Evolutionary conservation across 2,888 invertebrate genomes (phyloP), one percentile per base, ranked within the genome.

Genomic region (Aporophyla nigra): DNA sequence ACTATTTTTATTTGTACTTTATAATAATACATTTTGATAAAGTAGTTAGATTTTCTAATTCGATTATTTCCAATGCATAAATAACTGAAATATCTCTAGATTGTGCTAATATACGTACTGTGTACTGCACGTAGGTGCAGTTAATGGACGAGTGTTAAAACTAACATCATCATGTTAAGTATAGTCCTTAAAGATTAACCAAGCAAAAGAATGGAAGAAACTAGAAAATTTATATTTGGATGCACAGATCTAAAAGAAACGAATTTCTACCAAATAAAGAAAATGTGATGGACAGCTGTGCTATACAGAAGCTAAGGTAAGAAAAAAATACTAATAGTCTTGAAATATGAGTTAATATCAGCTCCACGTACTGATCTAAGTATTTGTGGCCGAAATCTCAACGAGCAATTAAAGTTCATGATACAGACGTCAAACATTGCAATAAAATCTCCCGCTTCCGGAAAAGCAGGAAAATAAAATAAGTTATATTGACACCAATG

Each of bases 391-490:
- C 12, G 24, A 33, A 63, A 43, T 43, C 33, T 24, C 43, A 33
- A 74, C 27, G 27, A 56, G 43, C 43, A 74, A 77, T 77, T 81
- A 62, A 6, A 19, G 21, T 81, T 74, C 33, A 73, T 19, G 61
- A 76, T 40, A 51, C 49, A 66, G n/a, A 66, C 83, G 54, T 82
- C 49, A 65, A 61, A 62, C 59, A 54, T 49, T 9, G 56, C 51
- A 46, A 67, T 83, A 40, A 83, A 77, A 24, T 62, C 51, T 53
- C 21, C 56, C 49, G 53, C 46, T 71, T 83, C 78, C 80, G 71
- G 71, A 66, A 80, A 70, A 83, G 33, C 56, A 71, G 62, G 66
- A 62, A 78, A 56, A 78, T n/a, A 33, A 46, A 78, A 59, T 80
- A 40, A 24, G 40, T 82, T 76, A 54, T 46, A 24, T 56, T 61